A percentile compares a stretch with the other conserved stretches of the same genome.
These are phyloP conservation scores for Thermophis baileyi DNA, from an alignment of 2,113 vertebrate species.

Conservation along the genomic window DNA sequence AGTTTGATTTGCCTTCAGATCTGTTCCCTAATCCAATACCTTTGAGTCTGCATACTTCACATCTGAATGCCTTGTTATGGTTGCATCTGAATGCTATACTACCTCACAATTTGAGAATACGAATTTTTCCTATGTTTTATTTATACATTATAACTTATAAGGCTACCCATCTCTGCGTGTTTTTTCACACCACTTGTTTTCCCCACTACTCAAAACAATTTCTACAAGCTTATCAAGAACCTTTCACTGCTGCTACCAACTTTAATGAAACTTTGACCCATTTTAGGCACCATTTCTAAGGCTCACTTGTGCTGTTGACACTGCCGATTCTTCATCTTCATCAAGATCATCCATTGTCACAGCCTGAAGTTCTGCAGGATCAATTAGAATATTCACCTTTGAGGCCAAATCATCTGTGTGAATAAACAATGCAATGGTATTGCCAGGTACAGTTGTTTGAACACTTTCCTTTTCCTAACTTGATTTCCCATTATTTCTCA, in stretches of 20 bases:
- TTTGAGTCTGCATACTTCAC: not conserved
- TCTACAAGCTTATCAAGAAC: not conserved
- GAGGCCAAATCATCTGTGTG: conserved; percentile 86
- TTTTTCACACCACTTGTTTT: not conserved
- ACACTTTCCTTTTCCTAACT: not conserved
- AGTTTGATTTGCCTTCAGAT: not conserved
- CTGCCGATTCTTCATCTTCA: conserved; percentile 86
- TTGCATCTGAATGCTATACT: not conserved
- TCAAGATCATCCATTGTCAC: conserved; percentile 96
- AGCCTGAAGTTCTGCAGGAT: conserved; percentile 88
- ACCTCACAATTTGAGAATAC: not conserved
- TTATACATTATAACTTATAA: not conserved
- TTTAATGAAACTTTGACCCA: not conserved
- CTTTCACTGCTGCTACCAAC: not conserved
- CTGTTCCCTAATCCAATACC: not conserved
- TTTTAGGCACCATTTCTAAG: not conserved
- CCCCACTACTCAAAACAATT: not conserved
- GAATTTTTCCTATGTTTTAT: not conserved
- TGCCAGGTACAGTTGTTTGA: not conserved
- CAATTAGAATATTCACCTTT: conserved; percentile 92
- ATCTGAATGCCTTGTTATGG: not conserved
- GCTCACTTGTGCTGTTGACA: conserved; percentile 80
- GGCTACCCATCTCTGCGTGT: not conserved
- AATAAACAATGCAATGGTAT: conserved; percentile 30
- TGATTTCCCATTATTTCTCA: not conserved